A percentile compares a stretch with the other conserved stretches of the same genome.
Conservation (phyloP, 2,113 vertebrate genomes). For the Cryptomyrus ogoouensis region DNA sequence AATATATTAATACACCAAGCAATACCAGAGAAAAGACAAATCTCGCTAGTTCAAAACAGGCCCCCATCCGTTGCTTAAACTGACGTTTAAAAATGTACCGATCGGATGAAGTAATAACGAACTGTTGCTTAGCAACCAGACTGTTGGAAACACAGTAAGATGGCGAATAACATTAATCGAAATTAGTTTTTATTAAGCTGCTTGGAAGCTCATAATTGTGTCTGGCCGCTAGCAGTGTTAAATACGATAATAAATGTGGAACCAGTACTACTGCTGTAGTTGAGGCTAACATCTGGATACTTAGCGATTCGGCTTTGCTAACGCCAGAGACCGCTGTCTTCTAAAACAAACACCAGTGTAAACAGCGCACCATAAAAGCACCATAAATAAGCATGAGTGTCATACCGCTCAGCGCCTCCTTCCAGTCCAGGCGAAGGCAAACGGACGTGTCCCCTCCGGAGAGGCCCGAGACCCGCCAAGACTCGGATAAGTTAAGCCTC, state of each 20-base stretch:
- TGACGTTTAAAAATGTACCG: not conserved
- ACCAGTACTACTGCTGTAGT: not conserved
- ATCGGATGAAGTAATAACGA: not conserved
- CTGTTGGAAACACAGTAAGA: not conserved
- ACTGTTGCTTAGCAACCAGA: not conserved
- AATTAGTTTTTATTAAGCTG: not conserved
- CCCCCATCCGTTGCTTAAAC: not conserved
- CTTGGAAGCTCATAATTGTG: not conserved
- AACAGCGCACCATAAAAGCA: not conserved
- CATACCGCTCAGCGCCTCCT: not conserved
- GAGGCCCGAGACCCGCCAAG: not conserved
- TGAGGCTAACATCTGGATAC: not conserved
- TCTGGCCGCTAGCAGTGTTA: not conserved
- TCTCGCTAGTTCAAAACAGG: not conserved
- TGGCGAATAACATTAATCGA: not conserved
- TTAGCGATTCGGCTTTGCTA: not conserved
- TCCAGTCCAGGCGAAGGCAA: not conserved
- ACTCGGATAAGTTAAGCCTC: not conserved
- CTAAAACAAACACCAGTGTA: not conserved
- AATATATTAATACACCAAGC: not conserved
- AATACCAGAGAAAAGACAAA: not conserved
- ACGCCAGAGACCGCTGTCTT: not conserved
- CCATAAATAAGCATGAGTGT: not conserved
- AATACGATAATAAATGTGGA: not conserved
- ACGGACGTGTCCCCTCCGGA: not conserved